Evolutionary conservation across 2,113 vertebrate species (phyloP).

Genomic region (Eulemur rufifrons): DNA sequence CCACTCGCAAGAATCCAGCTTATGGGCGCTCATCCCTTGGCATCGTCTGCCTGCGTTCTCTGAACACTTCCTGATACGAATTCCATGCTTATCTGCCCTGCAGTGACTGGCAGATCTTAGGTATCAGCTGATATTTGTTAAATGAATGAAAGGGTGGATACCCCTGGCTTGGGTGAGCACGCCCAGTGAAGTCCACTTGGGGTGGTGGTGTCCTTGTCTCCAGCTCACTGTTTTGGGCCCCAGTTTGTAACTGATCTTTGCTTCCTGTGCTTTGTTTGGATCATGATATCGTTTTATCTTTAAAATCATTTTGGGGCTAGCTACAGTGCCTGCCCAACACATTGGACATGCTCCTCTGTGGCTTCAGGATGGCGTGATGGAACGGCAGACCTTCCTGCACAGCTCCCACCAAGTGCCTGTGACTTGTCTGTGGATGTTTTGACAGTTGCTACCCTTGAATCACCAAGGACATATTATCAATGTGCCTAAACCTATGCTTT

Average conservation of each 20-base stretch:
- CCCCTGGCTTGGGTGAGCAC: too few relatives aligned
- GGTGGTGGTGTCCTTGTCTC: rapidly evolving
- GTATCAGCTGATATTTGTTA: neutral
- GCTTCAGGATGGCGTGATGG: neutral
- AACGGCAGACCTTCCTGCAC: rapidly evolving
- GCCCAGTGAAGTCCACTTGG: too few relatives aligned
- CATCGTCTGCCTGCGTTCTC: rapidly evolving
- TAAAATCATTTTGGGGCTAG: neutral
- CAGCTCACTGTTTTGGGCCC: neutral
- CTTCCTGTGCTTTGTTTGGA: neutral
- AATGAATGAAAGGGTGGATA: rapidly evolving
- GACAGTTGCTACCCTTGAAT: neutral
- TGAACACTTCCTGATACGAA: neutral
- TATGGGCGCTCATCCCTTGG: rapidly evolving
- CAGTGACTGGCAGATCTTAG: neutral
- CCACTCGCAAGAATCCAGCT: too few relatives aligned
- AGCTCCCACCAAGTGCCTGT: neutral
- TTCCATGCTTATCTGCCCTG: neutral
- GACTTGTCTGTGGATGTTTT: neutral
- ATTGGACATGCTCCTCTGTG: neutral
- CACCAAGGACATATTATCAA: rapidly evolving
- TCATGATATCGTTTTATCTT: neutral
- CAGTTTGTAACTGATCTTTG: neutral
- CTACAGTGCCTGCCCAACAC: too few relatives aligned
- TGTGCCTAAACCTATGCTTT: rapidly evolving